Evolutionary conservation across 2,113 vertebrate genomes (phyloP), one percentile per base, ranked within the genome.

Genomic region (Syngnathus scovelli): DNA sequence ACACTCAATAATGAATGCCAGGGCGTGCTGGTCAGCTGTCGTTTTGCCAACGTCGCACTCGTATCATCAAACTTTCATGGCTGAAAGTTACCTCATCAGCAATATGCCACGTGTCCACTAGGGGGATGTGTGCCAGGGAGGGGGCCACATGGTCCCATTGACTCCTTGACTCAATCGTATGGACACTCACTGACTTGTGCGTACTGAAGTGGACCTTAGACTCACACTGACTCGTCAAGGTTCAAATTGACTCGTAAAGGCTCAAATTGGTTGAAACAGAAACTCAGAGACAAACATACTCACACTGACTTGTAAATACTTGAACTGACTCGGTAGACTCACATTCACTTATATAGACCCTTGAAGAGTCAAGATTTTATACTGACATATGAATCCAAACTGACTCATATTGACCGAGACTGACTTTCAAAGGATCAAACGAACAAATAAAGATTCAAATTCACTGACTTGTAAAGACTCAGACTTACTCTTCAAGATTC

Each of bases 1-100:
- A 16, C 12, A 44, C 61, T 62, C n/a, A 62, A 62, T 62, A 62
- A 62, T 62, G 12, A 23, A 62, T 62, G 61, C 39, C 39, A 43
- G 39, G 58, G 39, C n/a, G 39, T 21, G 61, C 61, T 43, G 61
- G 61, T 62, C 61, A 62, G 61, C 61, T 43, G 61, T 44, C 12
- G 61, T 62, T 62, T 62, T 61, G 60, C 60, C 38, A n/a, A 61
- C 60, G n/a, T 61, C n/a, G 60, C 60, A 21, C n/a, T 5, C 6
- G 19, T 21, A 16, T 11, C 61, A 61, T 61, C 60, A 61, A 61
- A 61, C 11, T 61, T 61, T 61, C 38, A 62, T 43, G 61, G 12
- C 38, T 16, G 2, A 27, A 44, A 62, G 61, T 43, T 27, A 44
- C n/a, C n/a, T 12, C 61, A 8, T 44, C 39, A 62, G 39, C 61